Evolutionary conservation across 2,113 vertebrate species (phyloP).

Genomic region (Carassius auratus): DNA sequence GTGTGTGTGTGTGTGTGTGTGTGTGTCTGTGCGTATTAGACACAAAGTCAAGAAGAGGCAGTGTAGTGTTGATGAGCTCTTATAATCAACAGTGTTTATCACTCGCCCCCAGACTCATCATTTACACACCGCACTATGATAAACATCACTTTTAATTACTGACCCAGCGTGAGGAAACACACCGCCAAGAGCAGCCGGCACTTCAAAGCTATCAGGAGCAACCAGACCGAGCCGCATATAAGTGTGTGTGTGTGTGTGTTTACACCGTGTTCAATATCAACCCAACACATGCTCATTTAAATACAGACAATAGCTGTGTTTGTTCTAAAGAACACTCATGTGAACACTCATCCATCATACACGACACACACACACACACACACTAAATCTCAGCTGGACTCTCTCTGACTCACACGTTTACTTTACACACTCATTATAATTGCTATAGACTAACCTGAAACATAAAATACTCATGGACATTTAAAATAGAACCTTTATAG

Average conservation of each 20-base stretch:
- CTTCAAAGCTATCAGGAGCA: constrained; percentile 40
- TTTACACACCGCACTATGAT: constrained; percentile 30
- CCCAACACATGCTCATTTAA: constrained; percentile 46
- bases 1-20: not conserved
- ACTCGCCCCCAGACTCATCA: constrained; percentile 31
- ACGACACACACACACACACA: not conserved
- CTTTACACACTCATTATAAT: not conserved
- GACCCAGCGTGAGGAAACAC: constrained; percentile 31
- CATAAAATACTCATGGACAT: not conserved
- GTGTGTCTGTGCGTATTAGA: not conserved
- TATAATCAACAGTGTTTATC: constrained; percentile 44
- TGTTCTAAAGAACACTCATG: constrained; percentile 20
- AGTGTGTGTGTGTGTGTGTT: not conserved
- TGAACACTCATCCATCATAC: constrained; percentile 37
- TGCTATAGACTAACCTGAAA: not conserved
- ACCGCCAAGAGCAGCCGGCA: not conserved
- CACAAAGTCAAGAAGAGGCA: constrained; percentile 27
- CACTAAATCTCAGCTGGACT: constrained; percentile 25
- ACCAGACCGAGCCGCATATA: not conserved
- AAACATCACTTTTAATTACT: constrained; percentile 43
- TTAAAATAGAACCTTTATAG: not conserved
- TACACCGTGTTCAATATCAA: not conserved
- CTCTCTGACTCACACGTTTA: constrained; percentile 36
- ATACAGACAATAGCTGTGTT: constrained; percentile 34
- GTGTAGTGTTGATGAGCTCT: constrained; percentile 21